These are phyloP conservation scores for Enteromius fasciolatus DNA, from an alignment of 2,797 vertebrate genomes.

Conservation along the genomic window DNA sequence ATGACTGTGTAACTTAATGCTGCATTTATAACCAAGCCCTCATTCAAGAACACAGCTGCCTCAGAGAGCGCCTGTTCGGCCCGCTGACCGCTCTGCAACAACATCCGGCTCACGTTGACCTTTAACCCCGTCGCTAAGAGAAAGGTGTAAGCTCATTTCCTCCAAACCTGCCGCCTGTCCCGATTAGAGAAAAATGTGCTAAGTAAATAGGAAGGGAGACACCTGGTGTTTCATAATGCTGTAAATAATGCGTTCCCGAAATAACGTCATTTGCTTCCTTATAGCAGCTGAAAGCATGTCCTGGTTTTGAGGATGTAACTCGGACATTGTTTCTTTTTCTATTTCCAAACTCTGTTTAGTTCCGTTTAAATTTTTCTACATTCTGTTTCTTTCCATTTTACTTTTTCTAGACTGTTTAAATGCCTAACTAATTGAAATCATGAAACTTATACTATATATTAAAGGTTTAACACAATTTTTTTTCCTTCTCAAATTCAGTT, in stretches of 20 bases:
- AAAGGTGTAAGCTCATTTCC: conserved; percentile 39
- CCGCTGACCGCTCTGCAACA: neutral
- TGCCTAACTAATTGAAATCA: neutral
- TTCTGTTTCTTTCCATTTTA: neutral
- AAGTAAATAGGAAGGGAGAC: conserved; percentile 53
- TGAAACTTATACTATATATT: neutral
- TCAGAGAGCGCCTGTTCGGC: conserved; percentile 18
- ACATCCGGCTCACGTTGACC: conserved; percentile 49
- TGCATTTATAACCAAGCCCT: conserved; percentile 22
- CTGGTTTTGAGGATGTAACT: conserved; percentile 1
- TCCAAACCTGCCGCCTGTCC: conserved; percentile 17
- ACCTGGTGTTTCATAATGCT: conserved; percentile 52
- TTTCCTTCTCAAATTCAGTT: neutral
- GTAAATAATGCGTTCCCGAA: conserved; percentile 43
- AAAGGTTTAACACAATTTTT: neutral
- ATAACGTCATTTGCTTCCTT: conserved; percentile 36
- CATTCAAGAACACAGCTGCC: conserved; percentile 37
- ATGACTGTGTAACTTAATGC: conserved; percentile 27
- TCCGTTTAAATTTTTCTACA: no score
- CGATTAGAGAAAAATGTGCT: neutral
- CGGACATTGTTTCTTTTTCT: neutral
- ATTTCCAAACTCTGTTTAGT: neutral
- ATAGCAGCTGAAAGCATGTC: conserved; percentile 42
- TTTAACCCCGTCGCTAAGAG: conserved; percentile 31
- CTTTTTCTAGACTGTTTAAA: no score